Evolutionary conservation across 2,888 invertebrate genomes (phyloP), one percentile per base, ranked within the genome.

Genomic region (Nysson spinosus): DNA sequence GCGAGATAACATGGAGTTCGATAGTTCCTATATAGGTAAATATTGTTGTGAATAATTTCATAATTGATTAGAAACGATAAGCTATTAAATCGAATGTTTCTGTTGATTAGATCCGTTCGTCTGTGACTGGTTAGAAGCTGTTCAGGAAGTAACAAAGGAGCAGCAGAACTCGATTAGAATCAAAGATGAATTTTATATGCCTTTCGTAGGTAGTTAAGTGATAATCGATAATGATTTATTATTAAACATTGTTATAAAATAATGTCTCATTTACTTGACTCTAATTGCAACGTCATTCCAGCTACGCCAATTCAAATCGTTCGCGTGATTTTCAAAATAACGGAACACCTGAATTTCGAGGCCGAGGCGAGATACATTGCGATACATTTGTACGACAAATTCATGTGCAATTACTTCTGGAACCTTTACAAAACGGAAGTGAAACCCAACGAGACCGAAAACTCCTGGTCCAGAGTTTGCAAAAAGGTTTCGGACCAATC

Each of bases 341-440:
- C 77, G 16, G 62, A 78, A 11, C 55, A 76, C n/a, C 78, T 83
- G 24, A 61, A 73, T 3, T 39, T 85, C 5, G 69, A 69, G 1
- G 63, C 76, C 0, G 67, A 81, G 12, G 75, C 80, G 1, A 85
- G 74, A 35, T 85, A 86, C 46, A 58, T 83, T 22, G 77, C 86
- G 0, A 66, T 86, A 1, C 81, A 83, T 35, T 65, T 86, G 2
- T 85, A 81, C 6, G 86, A 87, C 28, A 81, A 73, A 52, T 83
- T 81, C 46, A 75, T 82, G 74, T 79, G 71, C 46, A 81, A 75
- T 19, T 56, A 76, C 11, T 83, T 80, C 50, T 77, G 69, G 75
- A 69, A 83, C 32, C 17, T 73, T 7, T 80, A 73, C 22, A 61
- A 56, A 12, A 42, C 37, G 12, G 46, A 67, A 7, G 28, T 51